Evolutionary conservation across 2,888 invertebrate genomes (phyloP), one percentile per base, ranked within the genome.

Genomic region (Pyralis farinalis): DNA sequence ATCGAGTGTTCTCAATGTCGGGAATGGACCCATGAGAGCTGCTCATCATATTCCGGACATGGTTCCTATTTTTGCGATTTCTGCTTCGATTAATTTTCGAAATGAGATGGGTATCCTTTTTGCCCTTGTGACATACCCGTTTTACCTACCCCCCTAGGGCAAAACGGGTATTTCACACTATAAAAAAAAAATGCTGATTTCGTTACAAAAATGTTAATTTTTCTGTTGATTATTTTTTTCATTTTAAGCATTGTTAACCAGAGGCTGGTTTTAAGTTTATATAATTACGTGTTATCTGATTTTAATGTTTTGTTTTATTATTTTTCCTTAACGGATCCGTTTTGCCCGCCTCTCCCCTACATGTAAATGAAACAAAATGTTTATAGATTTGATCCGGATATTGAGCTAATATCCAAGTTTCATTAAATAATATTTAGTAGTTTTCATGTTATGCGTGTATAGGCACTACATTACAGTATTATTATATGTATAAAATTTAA

Each of bases 51-150:
- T 36, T 28, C 28, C 16, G 36, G 36, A n/a, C 28, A 28, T 28
- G 29, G 36, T 27, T 36, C 36, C 1, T 36, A 36, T 29, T 36
- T 29, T 36, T 36, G 36, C 12, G 36, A 36, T n/a, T 33, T 12
- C 20, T 33, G 32, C 20, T 16, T 16, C 16, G 16, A 16, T 16
- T 16, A 16, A 16, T 16, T 16, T 16, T 16, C 16, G 16, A 16
- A 12, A 16, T 33, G 16, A 33, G 20, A 33, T 33, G 20, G 20
- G 32, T 33, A 33, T 33, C 9, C 32, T 33, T 20, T 33, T 33
- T 33, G 32, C 32, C 32, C 32, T 33, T n/a, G 32, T 33, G 20
- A 33, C 32, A 33, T 16, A 16, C 32, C 32, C 32, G 32, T 33
- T 33, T 33, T 33, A 33, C 32, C 32, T 12, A 12, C 31, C 31